Base-by-base conservation (phyloP, 2,888 invertebrate genomes). In the Drosophila gaucha region DNA sequence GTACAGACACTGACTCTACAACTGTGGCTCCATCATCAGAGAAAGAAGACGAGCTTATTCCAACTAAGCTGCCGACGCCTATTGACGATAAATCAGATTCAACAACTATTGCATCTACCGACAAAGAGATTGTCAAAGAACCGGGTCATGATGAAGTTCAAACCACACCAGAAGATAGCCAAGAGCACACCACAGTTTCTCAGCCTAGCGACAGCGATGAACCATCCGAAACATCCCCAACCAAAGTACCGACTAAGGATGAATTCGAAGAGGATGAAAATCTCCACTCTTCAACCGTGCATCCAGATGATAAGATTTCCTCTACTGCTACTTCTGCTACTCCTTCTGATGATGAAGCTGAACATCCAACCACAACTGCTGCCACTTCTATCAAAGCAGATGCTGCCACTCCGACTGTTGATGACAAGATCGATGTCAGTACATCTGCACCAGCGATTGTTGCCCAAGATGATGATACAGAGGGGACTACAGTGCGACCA, bases 381-480 rank as follows among this genome's bases (percentile, higher is more conserved):
- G 30, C 22, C 8, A 46, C 60, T 22, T 36, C 64, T 5, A 22
- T 33, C 18, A 65, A 67, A 39, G 36, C 49, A 0, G 80, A 76
- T 8, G 14, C 30, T 14, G 57, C 54, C 10, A 68, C 56, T 30
- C 28, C 46, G 10, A 6, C 50, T 43, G 41, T 50, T 44, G 62
- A 62, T 9, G 58, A 67, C 1, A 64, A 67, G 9, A 26, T 63
- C 6, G 78, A 78, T 28, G 41, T 31, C 6, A 60, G 59, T 18
- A 52, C 67, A 1, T n/a, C 64, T 18, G 38, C 55, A 4, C 44
- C 66, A 47, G 58, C 43, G 0, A 20, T 57, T 24, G 55, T 41
- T 44, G 59, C 54, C 52, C 59, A 74, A 5, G 74, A 76, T 10
- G 83, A 75, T 20, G 78, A 74, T 36, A 60, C 68, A 9, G 74